Evolutionary conservation across 2,797 vertebrate species (phyloP), one percentile per base, ranked within the genome.

Genomic region (Poeciliopsis paucimaculata): DNA sequence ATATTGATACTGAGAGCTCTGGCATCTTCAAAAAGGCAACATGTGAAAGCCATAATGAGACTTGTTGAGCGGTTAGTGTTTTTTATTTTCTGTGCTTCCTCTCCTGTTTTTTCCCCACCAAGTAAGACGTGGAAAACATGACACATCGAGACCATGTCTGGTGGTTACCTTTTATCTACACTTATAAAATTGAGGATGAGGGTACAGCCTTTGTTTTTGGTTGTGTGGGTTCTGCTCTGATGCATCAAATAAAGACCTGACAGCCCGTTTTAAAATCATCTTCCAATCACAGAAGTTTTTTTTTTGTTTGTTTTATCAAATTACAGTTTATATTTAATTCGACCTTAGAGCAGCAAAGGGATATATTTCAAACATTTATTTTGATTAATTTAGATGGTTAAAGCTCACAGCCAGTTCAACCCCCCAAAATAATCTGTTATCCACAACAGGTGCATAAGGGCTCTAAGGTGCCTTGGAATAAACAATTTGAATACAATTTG

Each of bases 1-100:
- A 93, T 95, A 95, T 94, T 95, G 95, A 94, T 94, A 95, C 91
- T 82, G 88, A 95, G 83, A 84, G 92, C 91, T 87, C 89, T 82
- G 68, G 75, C 76, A 82, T 91, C 91, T 91, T 93, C 91, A 93
- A 95, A 95, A 91, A 95, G 90, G 91, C 93, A 93, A 94, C 92
- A 94, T 88, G 90, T 28, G 8, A 94, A 70, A 41, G 86, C 92
- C 73, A 82, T 95, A 95, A 95, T 95, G 92, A 95, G 93, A 94
- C 90, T 93, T 94, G 93, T 91, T 94, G 92, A 93, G 92, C 90
- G 80, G 88, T 82, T 88, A 84, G 82, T 81, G 28, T 64, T 47
- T 84, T 60, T 82, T 77, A 85, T 83, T 77, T 41, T 51, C 26
- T 72, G n/a, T 46, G 26, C 79, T 84, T 82, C 73, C 64, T 41